A percentile compares a stretch with the other conserved stretches of the same genome.
phyloP scores from a whole-genome alignment of 2,113 vertebrate species.

The Lophotis ruficrista region DNA sequence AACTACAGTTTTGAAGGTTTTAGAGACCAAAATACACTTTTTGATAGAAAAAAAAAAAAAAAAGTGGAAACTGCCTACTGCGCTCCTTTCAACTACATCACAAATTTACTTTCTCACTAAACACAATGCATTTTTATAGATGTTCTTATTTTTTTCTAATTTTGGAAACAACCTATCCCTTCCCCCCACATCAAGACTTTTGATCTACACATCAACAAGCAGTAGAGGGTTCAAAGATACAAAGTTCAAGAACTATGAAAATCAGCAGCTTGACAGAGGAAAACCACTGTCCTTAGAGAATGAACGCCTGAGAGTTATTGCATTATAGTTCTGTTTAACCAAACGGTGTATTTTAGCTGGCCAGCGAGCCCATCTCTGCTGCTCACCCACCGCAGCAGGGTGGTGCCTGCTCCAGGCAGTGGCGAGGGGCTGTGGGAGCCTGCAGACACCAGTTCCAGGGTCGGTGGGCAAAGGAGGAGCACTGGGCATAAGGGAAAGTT shows the following conservation, averaged over 20 bases:
- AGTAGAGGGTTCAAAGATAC: not conserved
- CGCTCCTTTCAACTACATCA: not conserved
- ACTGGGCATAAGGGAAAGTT: not conserved
- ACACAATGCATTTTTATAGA: not conserved
- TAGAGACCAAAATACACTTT: not conserved
- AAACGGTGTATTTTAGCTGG: rapidly evolving
- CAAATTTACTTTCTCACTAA: not conserved
- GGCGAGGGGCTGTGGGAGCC: not conserved
- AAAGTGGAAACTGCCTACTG: not conserved
- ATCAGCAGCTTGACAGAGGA: not conserved
- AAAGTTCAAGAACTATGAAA: not conserved
- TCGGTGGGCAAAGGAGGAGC: not conserved
- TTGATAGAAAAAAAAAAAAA: not conserved
- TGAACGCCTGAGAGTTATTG: not conserved
- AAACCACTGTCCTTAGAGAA: not conserved
- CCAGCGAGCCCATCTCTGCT: not conserved
- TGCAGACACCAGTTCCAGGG: not conserved
- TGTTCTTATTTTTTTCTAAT: not conserved
- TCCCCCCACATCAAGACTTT: not conserved
- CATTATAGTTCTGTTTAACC: not conserved
- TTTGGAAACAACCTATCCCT: not conserved
- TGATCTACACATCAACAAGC: not conserved
- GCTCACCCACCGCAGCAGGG: not conserved
- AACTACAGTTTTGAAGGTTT: not conserved
- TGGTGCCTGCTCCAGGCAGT: not conserved